phyloP scores from a whole-genome alignment of 2,113 vertebrate species.

The Ranitomeya variabilis region DNA sequence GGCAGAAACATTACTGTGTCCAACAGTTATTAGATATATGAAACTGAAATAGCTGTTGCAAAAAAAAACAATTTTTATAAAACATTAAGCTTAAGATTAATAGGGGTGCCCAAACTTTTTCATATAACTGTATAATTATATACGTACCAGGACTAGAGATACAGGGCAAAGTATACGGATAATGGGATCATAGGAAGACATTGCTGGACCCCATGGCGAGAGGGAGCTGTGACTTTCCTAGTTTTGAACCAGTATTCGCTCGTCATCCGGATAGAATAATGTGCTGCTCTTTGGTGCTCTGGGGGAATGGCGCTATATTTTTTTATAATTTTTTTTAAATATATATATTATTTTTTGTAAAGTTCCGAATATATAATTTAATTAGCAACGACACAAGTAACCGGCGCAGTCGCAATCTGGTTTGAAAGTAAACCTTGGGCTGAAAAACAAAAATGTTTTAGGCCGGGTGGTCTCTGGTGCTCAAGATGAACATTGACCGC shows the following conservation, averaged over 20 bases:
- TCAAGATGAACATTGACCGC: no score
- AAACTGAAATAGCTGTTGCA: no score
- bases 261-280: neutral
- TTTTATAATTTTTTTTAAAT: neutral
- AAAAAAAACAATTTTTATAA: no score
- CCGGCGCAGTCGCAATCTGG: neutral
- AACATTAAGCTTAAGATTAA: no score
- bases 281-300: conserved; percentile 6
- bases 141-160: conserved; percentile 19
- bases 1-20: no score
- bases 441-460: neutral
- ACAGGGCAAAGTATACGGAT: conserved; percentile 8
- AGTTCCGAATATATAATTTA: neutral
- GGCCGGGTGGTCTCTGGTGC: neutral
- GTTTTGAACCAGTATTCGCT: neutral
- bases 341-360: neutral
- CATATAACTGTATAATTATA: no score
- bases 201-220: neutral
- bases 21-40: no score
- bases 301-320: neutral
- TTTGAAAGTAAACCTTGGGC: neutral
- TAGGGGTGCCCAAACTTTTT: no score
- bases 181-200: neutral
- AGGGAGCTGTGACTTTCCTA: neutral
- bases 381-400: neutral